Evolutionary conservation across 2,113 vertebrate genomes (phyloP), one percentile per base, ranked within the genome.

Genomic region (Engystomops pustulosus): DNA sequence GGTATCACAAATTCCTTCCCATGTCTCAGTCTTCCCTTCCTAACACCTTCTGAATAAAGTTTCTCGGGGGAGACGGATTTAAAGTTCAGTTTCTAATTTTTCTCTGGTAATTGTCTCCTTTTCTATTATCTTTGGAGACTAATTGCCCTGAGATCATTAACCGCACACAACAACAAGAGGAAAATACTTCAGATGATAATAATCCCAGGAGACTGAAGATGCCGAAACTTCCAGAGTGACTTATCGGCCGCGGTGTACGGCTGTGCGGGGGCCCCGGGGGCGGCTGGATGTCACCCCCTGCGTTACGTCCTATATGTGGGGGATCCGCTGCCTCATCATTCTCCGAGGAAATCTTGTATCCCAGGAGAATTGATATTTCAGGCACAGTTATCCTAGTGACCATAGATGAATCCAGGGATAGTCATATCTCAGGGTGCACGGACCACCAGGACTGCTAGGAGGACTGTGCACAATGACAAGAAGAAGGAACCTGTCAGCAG

Each of bases 71-170:
- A 79, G 65, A 27, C 34, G 20, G 23, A 27, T 60, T 36, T 79
- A 65, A 79, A 62, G 55, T 79, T 79, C 77, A 65, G 77, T 65
- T 80, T 49, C 60, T 34, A 20, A 49, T 80, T 80, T 79, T 60
- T 79, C 27, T 36, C n/a, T 25, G 41, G 60, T 68, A 80, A 80
- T 80, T 80, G 65, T 80, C 20, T 10, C 25, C 60, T 45, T 65
- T 65, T 67, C 60, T 65, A 49, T 80, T 68, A 49, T 49, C 78
- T 80, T 67, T 49, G 25, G 10, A 80, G 30, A 68, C 58, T 81
- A 70, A 81, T 81, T 81, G 70, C 20, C 14, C 65, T 55, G 65
- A 69, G 45, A 69, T 81, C 65, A 81, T 81, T 70, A 81, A 68
- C 79, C 60, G 25, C 76, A 70, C 65, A 80, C 7, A 80, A 80